A percentile compares a stretch with the other conserved stretches of the same genome.
phyloP scores from a whole-genome alignment of 2,888 invertebrate species.

The Parascotia fuliginaria region DNA sequence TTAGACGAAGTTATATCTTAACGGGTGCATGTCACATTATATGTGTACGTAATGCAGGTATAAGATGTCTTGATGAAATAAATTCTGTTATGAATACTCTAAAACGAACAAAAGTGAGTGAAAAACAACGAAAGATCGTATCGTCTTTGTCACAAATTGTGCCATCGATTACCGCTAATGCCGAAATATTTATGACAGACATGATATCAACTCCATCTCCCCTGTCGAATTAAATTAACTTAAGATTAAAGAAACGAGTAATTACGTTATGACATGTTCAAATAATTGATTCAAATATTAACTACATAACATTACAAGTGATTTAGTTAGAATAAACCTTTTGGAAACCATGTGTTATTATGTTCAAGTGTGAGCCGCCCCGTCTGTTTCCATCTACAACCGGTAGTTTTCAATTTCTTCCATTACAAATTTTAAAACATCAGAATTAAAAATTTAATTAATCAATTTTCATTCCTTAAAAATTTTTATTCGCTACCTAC shows the following conservation, averaged over 20 bases:
- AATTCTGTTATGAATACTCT: no score
- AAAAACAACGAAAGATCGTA: no score
- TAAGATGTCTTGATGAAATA: not conserved
- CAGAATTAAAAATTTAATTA: slow-evolving; percentile 15
- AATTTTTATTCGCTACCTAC: slow-evolving; percentile 76
- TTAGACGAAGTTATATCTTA: not conserved
- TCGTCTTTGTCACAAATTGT: no score
- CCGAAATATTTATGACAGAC: no score
- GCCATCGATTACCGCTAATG: no score
- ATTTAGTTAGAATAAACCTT: slow-evolving; percentile 16
- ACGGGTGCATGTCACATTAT: no score
- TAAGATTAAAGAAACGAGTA: not conserved
- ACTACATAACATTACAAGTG: not conserved
- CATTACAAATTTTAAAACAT: slow-evolving; percentile 14
- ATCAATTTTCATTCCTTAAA: slow-evolving; percentile 22
- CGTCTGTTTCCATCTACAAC: slow-evolving; percentile 30
- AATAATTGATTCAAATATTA: not conserved
- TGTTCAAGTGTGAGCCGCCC: slow-evolving; percentile 14
- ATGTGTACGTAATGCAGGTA: not conserved
- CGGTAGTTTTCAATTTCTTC: slow-evolving; percentile 46
- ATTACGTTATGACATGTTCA: not conserved
- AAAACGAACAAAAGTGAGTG: no score
- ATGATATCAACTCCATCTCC: not conserved
- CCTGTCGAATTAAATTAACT: not conserved
- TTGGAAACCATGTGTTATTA: slow-evolving; percentile 15